Conservation (phyloP, 2,888 invertebrate species). For the Eudemis profundana region DNA sequence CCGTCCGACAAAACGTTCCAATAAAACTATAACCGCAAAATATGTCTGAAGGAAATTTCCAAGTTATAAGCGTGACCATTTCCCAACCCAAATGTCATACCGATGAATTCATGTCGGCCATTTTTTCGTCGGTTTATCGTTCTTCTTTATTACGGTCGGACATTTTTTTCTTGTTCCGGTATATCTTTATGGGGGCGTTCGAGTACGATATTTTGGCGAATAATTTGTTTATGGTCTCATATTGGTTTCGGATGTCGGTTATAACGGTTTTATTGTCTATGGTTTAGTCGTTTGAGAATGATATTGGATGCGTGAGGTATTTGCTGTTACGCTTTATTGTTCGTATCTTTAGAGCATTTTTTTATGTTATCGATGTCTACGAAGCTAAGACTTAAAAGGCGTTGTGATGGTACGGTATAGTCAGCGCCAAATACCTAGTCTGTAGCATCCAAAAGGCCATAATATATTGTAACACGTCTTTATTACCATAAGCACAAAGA, state of each 20-base stretch:
- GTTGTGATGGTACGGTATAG: no score
- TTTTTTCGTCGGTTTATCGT: slow-evolving; percentile 83
- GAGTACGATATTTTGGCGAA: slow-evolving; percentile 68
- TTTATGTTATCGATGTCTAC: no score
- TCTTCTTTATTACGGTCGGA: slow-evolving; percentile 82
- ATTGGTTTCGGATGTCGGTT: slow-evolving; percentile 66
- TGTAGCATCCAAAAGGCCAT: no score
- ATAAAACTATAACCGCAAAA: slow-evolving; percentile 80
- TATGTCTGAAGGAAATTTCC: slow-evolving; percentile 65
- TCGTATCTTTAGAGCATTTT: no score
- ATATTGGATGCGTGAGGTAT: slow-evolving; percentile 19
- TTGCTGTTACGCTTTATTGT: neutral
- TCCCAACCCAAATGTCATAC: slow-evolving; percentile 81
- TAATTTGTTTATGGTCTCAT: slow-evolving; percentile 81
- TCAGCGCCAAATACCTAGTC: no score
- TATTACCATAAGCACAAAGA: no score
- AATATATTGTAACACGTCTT: no score
- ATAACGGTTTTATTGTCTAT: slow-evolving; percentile 35
- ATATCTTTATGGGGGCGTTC: slow-evolving; percentile 67
- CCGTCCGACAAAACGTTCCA: slow-evolving; percentile 29
- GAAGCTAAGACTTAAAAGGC: no score
- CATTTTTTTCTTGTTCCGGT: slow-evolving; percentile 63
- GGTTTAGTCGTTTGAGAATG: neutral
- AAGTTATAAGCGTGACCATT: slow-evolving; percentile 77
- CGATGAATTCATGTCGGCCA: slow-evolving; percentile 83